Evolutionary conservation across 92 coral and sea anemone species (phyloP), one percentile per base, ranked within the genome.

Genomic region (Actinernus sp.): DNA sequence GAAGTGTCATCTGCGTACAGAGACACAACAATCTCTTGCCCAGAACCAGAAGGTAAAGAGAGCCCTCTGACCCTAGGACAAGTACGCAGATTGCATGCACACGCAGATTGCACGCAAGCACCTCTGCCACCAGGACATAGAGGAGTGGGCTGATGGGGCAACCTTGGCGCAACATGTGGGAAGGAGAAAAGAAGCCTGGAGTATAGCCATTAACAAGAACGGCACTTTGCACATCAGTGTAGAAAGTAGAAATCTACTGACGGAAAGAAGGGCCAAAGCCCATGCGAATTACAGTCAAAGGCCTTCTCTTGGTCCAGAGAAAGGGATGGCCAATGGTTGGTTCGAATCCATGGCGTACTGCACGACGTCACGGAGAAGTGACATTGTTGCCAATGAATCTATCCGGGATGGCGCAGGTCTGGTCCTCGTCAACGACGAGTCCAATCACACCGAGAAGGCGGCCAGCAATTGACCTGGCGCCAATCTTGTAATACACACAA

Each of bases 1-100:
- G 79, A 57, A 48, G 85, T 68, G 63, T 78, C 85, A 34, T 76
- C 70, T 38, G 84, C 84, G 33, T 76, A 76, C 21, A 54, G 63
- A 14, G 85, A 58, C 43, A 73, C 16, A 23, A 49, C 54, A 46
- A 61, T 48, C 20, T 43, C 13, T n/a, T n/a, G n/a, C 59, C n/a
- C 13, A 22, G 34, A 20, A 29, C 52, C 51, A 1, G 24, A 24
- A 26, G 68, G 68, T 17, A 56, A 55, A n/a, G 22, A 20, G 21
- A 34, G 32, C 10, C 63, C 64, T 3, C 22, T 28, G 18, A 66
- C 51, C 11, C 21, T 2, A 17, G 74, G 45, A 24, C 31, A 36
- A 10, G 48, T 46, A 49, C 78, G 66, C 2, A 71, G 56, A n/a
- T n/a, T n/a, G n/a, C n/a, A n/a, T n/a, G n/a, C n/a, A n/a, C n/a